Percentiles rank a stretch among this genome's conserved stretches.
Conservation (phyloP, 2,113 vertebrate genomes). For the Campylomormyrus numenius region DNA sequence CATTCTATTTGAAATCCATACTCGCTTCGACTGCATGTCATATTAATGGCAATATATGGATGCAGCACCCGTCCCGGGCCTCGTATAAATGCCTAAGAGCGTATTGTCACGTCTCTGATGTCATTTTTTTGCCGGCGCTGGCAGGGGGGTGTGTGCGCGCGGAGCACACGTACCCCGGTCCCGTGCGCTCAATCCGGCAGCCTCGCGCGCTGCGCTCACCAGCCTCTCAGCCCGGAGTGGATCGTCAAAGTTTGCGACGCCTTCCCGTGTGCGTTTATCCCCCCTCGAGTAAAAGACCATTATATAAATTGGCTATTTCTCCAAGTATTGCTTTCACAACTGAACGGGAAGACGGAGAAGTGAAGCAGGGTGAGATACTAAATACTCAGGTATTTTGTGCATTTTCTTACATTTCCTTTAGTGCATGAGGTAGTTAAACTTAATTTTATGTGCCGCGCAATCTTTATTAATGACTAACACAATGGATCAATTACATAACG, state of each 20-base stretch:
- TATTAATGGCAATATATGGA: slow-evolving; percentile 2
- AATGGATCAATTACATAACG: background rate
- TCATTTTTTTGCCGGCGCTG: slow-evolving; percentile 10
- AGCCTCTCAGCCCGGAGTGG: background rate
- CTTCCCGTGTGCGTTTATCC: background rate
- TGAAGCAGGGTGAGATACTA: background rate
- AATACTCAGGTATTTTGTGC: background rate
- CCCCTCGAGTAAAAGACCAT: background rate
- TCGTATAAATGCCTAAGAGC: slow-evolving; percentile 9
- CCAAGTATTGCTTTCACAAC: background rate
- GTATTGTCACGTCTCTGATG: slow-evolving; percentile 28
- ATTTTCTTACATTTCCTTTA: background rate
- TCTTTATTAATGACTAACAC: background rate
- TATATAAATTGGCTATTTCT: background rate
- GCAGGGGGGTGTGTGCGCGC: background rate
- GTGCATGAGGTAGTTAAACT: background rate
- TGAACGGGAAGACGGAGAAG: background rate
- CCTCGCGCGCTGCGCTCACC: background rate
- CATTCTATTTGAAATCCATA: background rate
- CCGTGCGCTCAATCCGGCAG: background rate
- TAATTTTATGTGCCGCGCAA: background rate
- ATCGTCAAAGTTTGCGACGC: slow-evolving; percentile 17
- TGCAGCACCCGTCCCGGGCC: background rate
- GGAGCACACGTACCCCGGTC: background rate
- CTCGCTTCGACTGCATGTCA: background rate